phyloP scores from a whole-genome alignment of 2,888 invertebrate genomes.

The Phrixothrix hirtus region DNA sequence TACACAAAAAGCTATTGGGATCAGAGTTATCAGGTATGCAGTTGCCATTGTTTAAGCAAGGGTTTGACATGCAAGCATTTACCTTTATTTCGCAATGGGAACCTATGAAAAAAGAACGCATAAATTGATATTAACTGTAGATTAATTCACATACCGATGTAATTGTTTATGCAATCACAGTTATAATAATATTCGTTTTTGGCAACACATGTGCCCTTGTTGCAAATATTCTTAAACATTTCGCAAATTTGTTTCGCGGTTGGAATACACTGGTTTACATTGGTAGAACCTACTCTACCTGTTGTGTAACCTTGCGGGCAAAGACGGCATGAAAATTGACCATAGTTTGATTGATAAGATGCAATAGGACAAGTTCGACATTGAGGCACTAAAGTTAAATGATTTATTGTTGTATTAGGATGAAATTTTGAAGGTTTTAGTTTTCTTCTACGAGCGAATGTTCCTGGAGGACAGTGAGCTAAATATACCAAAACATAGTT shows the following conservation, averaged over 20 bases:
- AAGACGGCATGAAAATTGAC: conserved; percentile 60
- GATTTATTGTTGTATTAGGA: conserved; percentile 42
- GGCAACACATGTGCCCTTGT: conserved; percentile 52
- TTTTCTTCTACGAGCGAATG: conserved; percentile 51
- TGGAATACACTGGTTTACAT: conserved; percentile 55
- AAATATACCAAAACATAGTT: conserved; percentile 21
- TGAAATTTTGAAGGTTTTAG: conserved; percentile 43
- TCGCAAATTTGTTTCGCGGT: conserved; percentile 58
- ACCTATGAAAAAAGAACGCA: conserved; percentile 49
- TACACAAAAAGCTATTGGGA: conserved; percentile 52
- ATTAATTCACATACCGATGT: conserved; percentile 52
- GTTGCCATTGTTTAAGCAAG: conserved; percentile 61
- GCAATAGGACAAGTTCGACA: conserved; percentile 63
- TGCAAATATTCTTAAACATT: conserved; percentile 58
- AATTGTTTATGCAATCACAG: conserved; percentile 60
- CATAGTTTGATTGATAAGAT: conserved; percentile 64
- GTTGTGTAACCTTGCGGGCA: conserved; percentile 63
- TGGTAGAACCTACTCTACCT: conserved; percentile 49
- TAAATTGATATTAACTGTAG: background rate
- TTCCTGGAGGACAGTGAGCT: conserved; percentile 64
- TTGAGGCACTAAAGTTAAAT: conserved; percentile 60
- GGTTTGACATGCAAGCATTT: conserved; percentile 58
- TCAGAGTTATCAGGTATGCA: conserved; percentile 50
- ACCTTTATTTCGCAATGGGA: conserved; percentile 59
- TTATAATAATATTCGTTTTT: conserved; percentile 50